Percentiles rank a stretch among this genome's conserved stretches.
Conservation (phyloP, 2,797 vertebrate genomes). For the Netta rufina region DNA sequence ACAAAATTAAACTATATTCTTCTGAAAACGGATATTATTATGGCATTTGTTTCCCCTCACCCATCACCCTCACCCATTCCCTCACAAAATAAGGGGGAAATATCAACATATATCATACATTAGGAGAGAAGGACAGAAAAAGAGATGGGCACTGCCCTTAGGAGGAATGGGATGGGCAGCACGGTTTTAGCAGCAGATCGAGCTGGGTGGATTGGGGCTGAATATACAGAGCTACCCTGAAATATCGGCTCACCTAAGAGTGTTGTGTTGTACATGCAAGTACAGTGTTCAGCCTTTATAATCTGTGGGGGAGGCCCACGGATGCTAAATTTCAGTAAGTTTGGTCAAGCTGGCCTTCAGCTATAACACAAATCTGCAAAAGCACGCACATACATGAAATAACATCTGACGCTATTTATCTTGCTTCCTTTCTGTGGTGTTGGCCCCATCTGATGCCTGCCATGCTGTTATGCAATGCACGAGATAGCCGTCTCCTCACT, state of each 20-base stretch:
- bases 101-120: conserved; percentile 3
- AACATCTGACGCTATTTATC: background rate
- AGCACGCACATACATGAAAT: fast-evolving
- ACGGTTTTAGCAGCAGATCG: background rate
- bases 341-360: background rate
- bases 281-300: background rate
- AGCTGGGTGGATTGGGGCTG: background rate
- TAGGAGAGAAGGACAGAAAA: background rate
- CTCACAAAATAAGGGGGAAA: conserved; percentile 44
- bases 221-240: background rate
- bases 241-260: fast-evolving
- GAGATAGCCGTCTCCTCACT: conserved; percentile 33
- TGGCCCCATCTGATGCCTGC: background rate
- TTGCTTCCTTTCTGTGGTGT: fast-evolving
- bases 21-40: conserved; percentile 70
- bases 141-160: background rate
- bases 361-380: background rate
- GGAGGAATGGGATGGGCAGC: background rate
- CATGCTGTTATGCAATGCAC: background rate
- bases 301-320: background rate
- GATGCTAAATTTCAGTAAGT: background rate
- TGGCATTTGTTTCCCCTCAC: conserved; percentile 65
- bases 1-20: conserved; percentile 73
- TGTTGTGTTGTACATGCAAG: background rate
- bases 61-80: conserved; percentile 53